Evolutionary conservation across 1,140 invertebrate genomes (phyloP).

Genomic region (Lepidurus arcticus): DNA sequence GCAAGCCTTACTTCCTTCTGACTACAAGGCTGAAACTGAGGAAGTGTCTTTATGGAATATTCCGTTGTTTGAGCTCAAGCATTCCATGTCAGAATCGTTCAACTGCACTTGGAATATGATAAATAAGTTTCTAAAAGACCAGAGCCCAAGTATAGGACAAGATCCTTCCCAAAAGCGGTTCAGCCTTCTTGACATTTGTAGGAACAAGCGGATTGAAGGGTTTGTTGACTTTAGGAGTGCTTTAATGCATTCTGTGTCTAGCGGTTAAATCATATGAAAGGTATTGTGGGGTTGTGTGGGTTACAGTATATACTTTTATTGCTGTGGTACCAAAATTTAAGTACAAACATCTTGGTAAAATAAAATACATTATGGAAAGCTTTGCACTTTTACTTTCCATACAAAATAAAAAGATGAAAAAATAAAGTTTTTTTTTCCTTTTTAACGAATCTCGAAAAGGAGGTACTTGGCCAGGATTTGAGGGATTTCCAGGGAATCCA

Average conservation of each 20-base stretch:
- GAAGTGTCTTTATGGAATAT: slow-evolving; percentile 42
- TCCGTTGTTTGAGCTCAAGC: slow-evolving; percentile 43
- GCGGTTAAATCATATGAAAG: background rate
- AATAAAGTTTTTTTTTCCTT: too few species aligned
- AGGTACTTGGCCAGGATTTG: background rate
- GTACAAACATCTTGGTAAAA: too few species aligned
- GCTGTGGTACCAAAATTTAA: too few species aligned
- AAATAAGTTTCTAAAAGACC: slow-evolving; percentile 18
- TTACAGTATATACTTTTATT: too few species aligned
- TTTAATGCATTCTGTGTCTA: background rate
- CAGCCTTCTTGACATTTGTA: background rate
- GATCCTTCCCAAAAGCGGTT: background rate
- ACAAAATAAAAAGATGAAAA: too few species aligned
- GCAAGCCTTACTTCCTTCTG: background rate
- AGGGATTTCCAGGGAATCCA: background rate
- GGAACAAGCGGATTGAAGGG: background rate
- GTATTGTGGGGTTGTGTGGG: too few species aligned
- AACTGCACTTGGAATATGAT: slow-evolving; percentile 5
- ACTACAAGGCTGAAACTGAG: slow-evolving; percentile 26
- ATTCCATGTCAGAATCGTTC: slow-evolving; percentile 43
- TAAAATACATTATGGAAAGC: too few species aligned
- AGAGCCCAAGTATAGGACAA: background rate
- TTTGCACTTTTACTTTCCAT: too few species aligned
- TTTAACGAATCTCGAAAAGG: background rate
- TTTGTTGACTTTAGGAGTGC: background rate